Conservation (phyloP, 37 sponge, comb jelly and placozoan species). For the Crambe crambe region DNA sequence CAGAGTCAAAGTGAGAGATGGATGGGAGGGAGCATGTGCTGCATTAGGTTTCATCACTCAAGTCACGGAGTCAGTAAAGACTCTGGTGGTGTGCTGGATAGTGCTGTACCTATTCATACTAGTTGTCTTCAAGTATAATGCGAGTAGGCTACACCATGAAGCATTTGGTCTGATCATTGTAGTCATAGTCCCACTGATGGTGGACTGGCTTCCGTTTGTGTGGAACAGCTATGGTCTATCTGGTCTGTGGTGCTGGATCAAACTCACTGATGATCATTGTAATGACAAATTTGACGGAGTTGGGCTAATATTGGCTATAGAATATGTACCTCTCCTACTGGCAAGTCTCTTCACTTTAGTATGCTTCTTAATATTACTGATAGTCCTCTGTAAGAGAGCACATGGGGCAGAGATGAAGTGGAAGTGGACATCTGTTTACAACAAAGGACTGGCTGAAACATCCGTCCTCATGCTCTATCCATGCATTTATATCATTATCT, state of each 20-base stretch:
- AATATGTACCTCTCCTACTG: background rate
- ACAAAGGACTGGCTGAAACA: background rate
- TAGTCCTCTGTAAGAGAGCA: background rate
- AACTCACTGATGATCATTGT: background rate
- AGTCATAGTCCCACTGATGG: background rate
- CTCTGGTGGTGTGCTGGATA: background rate
- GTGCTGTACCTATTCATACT: background rate
- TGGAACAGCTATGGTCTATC: conserved; percentile 23
- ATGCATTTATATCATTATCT: background rate
- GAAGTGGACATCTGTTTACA: conserved; percentile 10
- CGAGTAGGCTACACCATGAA: background rate
- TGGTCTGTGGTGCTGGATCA: conserved; percentile 29
- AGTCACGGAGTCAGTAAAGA: background rate
- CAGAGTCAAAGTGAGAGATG: background rate
- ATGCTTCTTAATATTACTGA: background rate
- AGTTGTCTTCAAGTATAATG: background rate
- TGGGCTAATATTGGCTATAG: background rate
- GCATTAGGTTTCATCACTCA: background rate
- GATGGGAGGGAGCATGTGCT: conserved; percentile 3
- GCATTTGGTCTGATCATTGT: background rate
- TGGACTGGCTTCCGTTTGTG: conserved; percentile 15
- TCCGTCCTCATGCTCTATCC: background rate
- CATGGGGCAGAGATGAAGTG: background rate
- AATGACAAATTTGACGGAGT: background rate
- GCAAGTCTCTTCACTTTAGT: background rate